Evolutionary conservation across 1,140 invertebrate species (phyloP), one percentile per base, ranked within the genome.

Genomic region (Brachionus calyciflorus): DNA sequence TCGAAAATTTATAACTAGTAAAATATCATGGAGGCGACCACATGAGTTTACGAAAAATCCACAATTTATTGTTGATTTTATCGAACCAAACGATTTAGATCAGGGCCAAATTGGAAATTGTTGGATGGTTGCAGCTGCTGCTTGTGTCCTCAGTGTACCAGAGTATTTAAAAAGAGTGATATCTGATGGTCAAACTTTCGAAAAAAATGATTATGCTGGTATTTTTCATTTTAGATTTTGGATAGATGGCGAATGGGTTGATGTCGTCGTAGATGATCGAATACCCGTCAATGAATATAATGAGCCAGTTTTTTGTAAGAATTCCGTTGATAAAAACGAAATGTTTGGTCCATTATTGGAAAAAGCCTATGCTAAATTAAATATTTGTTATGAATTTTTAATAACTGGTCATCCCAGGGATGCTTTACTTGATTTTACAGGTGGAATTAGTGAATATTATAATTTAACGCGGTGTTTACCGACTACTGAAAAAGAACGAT

Each of bases 311-410:
- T 90, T 89, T 81, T 86, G 91, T 68, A 90, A 46, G 24, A 90
- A 79, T 91, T 89, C 19, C 86, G 88, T 2, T 88, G 90, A 78
- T 87, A 88, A 1, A 24, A 89, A 89, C n/a, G 90, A 92, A 81
- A 92, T 92, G 83, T 92, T 91, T 91, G 88, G 88, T 14, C 89
- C 91, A 1, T 83, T 92, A 2, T 82, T 92, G 14, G 91, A 92
- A 83, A 92, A 92, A 84, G 91, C 91, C 28, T 92, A 76, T 48
- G 73, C 73, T 37, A 77, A 60, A 51, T 79, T 82, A 19, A 80
- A 82, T 78, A 81, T 82, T 19, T 81, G 79, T 10, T 84, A 88
- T 79, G 85, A 86, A 80, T 83, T 84, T 41, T 78, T 88, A 30
- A 82, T 85, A 48, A 85, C 84, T 5, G 87, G 87, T 1, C 86